A percentile compares a stretch with the other conserved stretches of the same genome.
phyloP scores from a whole-genome alignment of 1,140 invertebrate genomes.

The Zaprionus inermis region DNA sequence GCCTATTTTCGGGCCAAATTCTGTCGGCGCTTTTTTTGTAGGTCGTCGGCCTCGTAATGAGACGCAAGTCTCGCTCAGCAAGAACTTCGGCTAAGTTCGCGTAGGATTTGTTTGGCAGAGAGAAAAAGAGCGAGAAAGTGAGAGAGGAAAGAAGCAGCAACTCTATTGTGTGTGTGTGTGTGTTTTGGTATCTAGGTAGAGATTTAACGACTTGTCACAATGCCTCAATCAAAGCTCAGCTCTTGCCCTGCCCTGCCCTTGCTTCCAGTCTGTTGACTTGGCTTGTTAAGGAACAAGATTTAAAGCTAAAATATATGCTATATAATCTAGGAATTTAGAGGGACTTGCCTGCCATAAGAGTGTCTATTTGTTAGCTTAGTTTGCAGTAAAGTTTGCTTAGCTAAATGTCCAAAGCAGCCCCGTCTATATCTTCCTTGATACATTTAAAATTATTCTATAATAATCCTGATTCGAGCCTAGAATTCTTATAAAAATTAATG shows the following conservation, averaged over 20 bases:
- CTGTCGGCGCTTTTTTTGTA: slow-evolving; percentile 2
- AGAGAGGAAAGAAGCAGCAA: no score
- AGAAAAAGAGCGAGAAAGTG: no score
- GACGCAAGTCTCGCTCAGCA: not conserved
- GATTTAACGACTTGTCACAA: slow-evolving; percentile 19
- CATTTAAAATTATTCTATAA: no score
- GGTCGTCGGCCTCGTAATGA: slow-evolving; percentile 7
- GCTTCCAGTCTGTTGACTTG: not conserved
- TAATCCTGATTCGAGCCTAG: no score
- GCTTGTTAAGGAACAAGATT: not conserved
- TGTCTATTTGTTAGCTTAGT: no score
- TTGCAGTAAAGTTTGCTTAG: no score
- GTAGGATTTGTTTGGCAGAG: not conserved
- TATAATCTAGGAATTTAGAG: not conserved
- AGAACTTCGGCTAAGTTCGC: not conserved
- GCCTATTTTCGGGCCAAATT: slow-evolving; percentile 3
- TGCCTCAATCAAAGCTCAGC: not conserved
- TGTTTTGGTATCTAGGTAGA: slow-evolving; percentile 3
- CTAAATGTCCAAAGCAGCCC: no score
- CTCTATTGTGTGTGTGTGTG: not conserved
- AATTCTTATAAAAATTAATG: no score
- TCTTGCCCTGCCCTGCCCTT: not conserved
- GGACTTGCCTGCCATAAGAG: not conserved
- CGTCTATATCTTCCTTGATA: no score
- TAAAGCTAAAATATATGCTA: not conserved